These are phyloP conservation scores for Noctua janthe DNA, from an alignment of 2,888 invertebrate species.

Conservation along the genomic window DNA sequence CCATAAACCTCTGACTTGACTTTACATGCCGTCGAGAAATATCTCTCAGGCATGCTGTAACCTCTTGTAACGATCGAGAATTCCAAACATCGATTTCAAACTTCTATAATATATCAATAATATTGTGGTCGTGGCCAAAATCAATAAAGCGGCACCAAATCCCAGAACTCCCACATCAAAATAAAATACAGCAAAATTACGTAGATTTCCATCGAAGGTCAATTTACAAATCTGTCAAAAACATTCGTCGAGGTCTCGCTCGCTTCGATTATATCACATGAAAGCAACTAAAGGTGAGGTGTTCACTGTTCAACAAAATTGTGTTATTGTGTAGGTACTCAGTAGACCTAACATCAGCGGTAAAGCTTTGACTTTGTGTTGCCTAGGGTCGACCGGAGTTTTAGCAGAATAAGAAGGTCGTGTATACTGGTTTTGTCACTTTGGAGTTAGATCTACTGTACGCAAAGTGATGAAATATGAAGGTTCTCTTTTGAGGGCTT, in stretches of 20 bases:
- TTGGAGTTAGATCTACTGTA: not conserved
- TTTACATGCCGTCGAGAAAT: too few species aligned
- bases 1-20: too few species aligned
- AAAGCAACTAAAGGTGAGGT: slow-evolving; percentile 10
- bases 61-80: not conserved
- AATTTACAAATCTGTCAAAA: slow-evolving; percentile 46
- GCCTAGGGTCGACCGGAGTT: not conserved
- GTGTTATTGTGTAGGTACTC: not conserved
- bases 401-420: not conserved
- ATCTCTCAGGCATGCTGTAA: too few species aligned
- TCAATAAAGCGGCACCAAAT: not conserved
- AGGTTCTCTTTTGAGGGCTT: too few species aligned
- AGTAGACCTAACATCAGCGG: not conserved
- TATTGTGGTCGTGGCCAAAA: not conserved
- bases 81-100: not conserved
- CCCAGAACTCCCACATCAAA: not conserved
- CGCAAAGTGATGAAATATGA: not conserved
- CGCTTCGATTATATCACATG: slow-evolving; percentile 8
- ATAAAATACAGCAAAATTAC: slow-evolving; percentile 9
- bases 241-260: slow-evolving; percentile 19
- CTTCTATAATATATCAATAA: not conserved
- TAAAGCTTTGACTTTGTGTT: not conserved
- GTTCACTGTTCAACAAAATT: slow-evolving; percentile 8
- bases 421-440: not conserved
- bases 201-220: slow-evolving; percentile 24